Percentiles rank a stretch among this genome's conserved stretches.
These are phyloP conservation scores for Embiotoca jacksoni DNA, from an alignment of 2,113 vertebrate genomes.

Conservation along the genomic window DNA sequence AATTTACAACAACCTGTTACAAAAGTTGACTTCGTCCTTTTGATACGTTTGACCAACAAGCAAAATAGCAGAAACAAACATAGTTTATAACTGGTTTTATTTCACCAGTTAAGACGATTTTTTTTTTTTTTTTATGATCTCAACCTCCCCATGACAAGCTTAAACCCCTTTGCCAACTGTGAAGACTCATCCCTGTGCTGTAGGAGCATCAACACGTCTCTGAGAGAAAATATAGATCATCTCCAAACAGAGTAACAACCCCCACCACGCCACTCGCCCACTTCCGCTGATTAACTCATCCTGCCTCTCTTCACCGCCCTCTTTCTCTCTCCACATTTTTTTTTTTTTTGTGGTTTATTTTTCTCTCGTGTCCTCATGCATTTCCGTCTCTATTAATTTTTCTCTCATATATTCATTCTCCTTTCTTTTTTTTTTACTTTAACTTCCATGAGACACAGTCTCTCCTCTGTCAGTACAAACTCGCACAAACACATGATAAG, in stretches of 20 bases:
- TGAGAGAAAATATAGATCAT: slow-evolving; percentile 52
- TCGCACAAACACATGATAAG: slow-evolving; percentile 41
- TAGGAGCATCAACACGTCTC: slow-evolving; percentile 20
- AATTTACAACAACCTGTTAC: no score
- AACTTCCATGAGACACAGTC: no score
- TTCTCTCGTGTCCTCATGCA: background rate
- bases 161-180: slow-evolving; percentile 8
- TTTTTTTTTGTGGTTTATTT: background rate
- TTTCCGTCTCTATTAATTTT: background rate
- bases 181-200: slow-evolving; percentile 2
- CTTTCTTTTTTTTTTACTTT: background rate
- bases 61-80: no score
- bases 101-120: no score
- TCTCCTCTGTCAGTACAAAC: slow-evolving; percentile 1
- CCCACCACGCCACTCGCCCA: slow-evolving; percentile 20
- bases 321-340: background rate
- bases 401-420: slow-evolving; percentile 1
- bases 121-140: background rate
- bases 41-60: no score
- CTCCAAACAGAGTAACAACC: slow-evolving; percentile 30
- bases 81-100: background rate
- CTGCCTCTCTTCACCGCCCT: slow-evolving; percentile 10
- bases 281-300: slow-evolving; percentile 42
- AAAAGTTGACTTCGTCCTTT: no score
- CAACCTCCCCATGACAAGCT: background rate